These are phyloP conservation scores for Selene dorsalis DNA, from an alignment of 2,797 vertebrate genomes.

Conservation along the genomic window DNA sequence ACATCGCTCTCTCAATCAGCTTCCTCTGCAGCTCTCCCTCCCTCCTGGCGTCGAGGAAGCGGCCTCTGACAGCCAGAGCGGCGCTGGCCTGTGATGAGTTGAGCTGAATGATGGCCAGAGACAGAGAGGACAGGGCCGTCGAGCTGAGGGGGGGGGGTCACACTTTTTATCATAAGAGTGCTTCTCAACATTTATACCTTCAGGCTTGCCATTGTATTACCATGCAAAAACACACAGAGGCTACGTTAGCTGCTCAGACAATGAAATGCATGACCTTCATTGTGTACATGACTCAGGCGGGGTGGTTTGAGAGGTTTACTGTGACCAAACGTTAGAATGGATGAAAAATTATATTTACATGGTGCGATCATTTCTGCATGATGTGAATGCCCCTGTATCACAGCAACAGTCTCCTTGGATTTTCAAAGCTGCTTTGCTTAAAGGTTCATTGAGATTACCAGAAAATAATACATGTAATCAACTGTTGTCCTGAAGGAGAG, in stretches of 20 bases:
- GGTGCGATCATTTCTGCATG: constrained; percentile 37
- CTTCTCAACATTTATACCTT: constrained; percentile 53
- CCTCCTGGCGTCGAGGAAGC: constrained; percentile 74
- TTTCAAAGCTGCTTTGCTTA: constrained; percentile 32
- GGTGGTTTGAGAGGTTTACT: constrained; percentile 47
- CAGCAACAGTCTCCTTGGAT: constrained; percentile 50
- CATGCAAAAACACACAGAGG: constrained; percentile 13
- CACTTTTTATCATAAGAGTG: constrained; percentile 32
- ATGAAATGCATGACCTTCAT: constrained; percentile 50
- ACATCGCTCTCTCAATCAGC: constrained; percentile 81
- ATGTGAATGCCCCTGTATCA: constrained; percentile 33
- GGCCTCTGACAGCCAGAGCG: constrained; percentile 81
- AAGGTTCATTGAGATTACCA: constrained; percentile 39
- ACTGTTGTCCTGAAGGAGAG: constrained; percentile 35
- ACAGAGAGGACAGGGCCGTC: constrained; percentile 77
- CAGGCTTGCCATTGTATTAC: constrained; percentile 31
- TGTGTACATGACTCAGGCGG: constrained; percentile 34
- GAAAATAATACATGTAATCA: constrained; percentile 57
- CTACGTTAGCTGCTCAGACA: constrained; percentile 34
- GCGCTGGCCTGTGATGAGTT: constrained; percentile 83
- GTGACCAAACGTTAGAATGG: constrained; percentile 50
- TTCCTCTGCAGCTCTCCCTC: constrained; percentile 78
- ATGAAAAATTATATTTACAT: constrained; percentile 39
- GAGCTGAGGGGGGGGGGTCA: constrained; percentile 61
- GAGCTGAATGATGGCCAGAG: constrained; percentile 80